These are phyloP conservation scores for Schizaphis graminum DNA, from an alignment of 2,888 invertebrate species.

Conservation along the genomic window DNA sequence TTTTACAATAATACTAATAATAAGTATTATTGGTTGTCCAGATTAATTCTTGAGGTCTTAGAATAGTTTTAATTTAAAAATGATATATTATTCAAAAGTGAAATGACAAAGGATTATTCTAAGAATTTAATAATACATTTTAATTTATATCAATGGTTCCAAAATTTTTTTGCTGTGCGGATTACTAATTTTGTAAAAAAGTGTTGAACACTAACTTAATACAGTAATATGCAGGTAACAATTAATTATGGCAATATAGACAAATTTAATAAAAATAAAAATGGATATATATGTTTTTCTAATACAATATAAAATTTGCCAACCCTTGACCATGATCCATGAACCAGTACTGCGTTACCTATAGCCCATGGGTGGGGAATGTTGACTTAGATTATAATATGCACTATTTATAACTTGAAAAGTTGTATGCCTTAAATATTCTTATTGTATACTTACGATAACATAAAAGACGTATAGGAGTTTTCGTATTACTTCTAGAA, in stretches of 20 bases:
- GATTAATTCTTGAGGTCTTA: not conserved
- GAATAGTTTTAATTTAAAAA: not conserved
- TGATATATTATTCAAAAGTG: not conserved
- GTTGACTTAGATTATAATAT: too few relatives aligned
- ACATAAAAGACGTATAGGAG: conserved; percentile 36
- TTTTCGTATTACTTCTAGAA: not conserved
- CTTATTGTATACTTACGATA: conserved; percentile 44
- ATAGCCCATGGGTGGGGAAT: too few relatives aligned
- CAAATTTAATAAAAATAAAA: too few relatives aligned
- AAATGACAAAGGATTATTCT: not conserved
- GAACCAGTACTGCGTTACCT: too few relatives aligned
- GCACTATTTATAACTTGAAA: too few relatives aligned
- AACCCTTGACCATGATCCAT: too few relatives aligned
- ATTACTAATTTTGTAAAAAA: too few relatives aligned
- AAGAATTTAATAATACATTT: not conserved
- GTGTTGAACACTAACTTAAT: too few relatives aligned
- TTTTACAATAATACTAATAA: not conserved
- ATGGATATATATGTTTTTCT: too few relatives aligned
- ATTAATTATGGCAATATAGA: too few relatives aligned
- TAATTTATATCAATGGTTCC: not conserved
- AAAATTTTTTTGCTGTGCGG: not conserved
- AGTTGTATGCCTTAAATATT: not conserved
- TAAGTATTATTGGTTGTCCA: not conserved
- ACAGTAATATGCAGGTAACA: too few relatives aligned
- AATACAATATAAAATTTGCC: too few relatives aligned